Conservation (phyloP, 2,113 vertebrate genomes). For the Oncorhynchus mykiss region DNA sequence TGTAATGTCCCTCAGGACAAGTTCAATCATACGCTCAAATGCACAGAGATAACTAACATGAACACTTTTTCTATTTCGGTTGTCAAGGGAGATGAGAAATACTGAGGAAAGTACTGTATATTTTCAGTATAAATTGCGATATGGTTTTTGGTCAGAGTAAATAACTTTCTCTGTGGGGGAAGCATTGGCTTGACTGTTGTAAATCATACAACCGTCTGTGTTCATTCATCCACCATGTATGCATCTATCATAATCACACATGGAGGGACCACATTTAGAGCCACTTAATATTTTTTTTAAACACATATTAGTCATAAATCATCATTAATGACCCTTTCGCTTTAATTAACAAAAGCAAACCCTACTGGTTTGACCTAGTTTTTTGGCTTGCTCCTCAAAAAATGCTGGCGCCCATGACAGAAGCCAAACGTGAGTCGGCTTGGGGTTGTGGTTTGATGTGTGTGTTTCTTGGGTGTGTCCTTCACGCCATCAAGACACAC, state of each 20-base stretch:
- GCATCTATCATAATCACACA: not conserved
- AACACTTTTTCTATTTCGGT: not conserved
- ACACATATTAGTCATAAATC: not conserved
- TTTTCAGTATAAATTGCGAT: not conserved
- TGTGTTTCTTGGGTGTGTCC: no score
- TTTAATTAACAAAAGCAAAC: no score
- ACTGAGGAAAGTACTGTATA: not conserved
- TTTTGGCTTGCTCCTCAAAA: no score
- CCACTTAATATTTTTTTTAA: not conserved
- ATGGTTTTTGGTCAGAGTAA: conserved; percentile 2
- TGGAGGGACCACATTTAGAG: not conserved
- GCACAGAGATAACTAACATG: not conserved
- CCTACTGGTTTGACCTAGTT: no score
- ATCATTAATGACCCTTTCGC: not conserved
- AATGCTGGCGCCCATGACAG: no score
- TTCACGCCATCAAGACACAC: no score
- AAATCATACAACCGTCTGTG: conserved; percentile 1
- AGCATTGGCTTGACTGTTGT: not conserved
- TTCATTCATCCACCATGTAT: conserved; percentile 11
- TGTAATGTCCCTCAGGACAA: not conserved
- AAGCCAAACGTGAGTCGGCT: no score
- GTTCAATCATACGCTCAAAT: not conserved
- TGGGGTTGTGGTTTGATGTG: no score
- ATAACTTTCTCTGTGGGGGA: not conserved
- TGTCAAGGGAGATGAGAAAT: not conserved